Percentiles rank a stretch among this genome's conserved stretches.
Conservation (phyloP, 2,113 vertebrate genomes). For the Pseudorectes ferrugineus region DNA sequence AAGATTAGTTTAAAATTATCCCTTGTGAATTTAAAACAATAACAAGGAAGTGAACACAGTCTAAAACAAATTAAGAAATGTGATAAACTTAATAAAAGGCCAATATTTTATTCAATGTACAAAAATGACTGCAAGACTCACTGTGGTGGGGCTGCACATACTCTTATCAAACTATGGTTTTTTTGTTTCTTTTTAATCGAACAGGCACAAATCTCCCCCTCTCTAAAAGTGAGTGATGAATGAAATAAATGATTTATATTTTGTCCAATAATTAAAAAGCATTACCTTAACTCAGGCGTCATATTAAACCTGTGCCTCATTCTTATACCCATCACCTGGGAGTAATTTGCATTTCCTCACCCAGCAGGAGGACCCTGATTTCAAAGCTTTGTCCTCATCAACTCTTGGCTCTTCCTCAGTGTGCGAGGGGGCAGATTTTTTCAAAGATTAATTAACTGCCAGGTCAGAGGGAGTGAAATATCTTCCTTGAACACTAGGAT, state of each 20-base stretch:
- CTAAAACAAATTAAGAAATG: conserved; percentile 67
- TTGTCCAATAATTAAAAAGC: neutral
- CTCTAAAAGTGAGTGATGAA: neutral
- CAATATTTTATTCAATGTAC: neutral
- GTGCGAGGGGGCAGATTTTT: neutral
- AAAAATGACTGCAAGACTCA: neutral
- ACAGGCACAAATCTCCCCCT: neutral
- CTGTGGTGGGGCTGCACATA: neutral
- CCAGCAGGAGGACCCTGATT: neutral
- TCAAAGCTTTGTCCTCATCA: neutral
- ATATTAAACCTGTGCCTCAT: neutral
- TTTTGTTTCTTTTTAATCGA: neutral
- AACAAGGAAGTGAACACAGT: conserved; percentile 57
- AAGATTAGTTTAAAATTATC: conserved; percentile 78
- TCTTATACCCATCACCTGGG: neutral
- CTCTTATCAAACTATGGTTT: neutral
- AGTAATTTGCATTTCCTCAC: neutral
- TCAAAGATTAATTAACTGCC: conserved; percentile 8
- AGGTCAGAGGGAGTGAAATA: neutral
- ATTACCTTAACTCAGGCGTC: neutral
- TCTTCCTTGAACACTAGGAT: neutral
- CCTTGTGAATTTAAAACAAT: conserved; percentile 72
- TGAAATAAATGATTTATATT: neutral
- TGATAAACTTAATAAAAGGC: conserved; percentile 59
- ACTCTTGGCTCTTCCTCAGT: neutral